Percentiles rank a stretch among this genome's conserved stretches.
Evolutionary conservation across 2,797 vertebrate genomes (phyloP).

Genomic region (Xenopus petersii): DNA sequence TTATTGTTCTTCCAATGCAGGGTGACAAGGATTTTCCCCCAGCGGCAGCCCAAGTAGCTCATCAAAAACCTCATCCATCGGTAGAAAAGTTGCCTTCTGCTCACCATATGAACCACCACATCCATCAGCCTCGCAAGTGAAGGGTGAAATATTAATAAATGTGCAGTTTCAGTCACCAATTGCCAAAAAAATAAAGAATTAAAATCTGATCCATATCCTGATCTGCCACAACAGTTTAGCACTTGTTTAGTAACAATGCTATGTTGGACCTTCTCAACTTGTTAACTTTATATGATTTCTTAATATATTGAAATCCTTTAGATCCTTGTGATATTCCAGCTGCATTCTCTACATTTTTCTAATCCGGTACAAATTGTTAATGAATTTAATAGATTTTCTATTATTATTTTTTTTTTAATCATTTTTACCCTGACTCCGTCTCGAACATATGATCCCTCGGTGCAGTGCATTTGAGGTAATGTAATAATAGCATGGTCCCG

Average conservation of each 20-base stretch:
- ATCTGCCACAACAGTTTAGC: no score
- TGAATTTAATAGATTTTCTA: not conserved
- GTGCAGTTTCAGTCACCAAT: not conserved
- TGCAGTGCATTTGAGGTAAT: no score
- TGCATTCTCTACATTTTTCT: not conserved
- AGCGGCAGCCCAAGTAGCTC: slow-evolving; percentile 93
- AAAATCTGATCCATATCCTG: slow-evolving; percentile 26
- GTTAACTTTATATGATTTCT: not conserved
- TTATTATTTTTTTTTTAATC: not conserved
- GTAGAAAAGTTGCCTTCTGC: slow-evolving; percentile 79
- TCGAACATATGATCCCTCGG: no score
- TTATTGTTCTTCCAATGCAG: slow-evolving; percentile 59
- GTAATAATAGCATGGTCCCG: no score
- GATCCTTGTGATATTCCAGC: not conserved
- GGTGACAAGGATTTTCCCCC: slow-evolving; percentile 98
- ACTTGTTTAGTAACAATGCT: not conserved
- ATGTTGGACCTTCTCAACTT: not conserved
- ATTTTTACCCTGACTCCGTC: not conserved
- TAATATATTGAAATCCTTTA: not conserved
- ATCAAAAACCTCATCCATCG: slow-evolving; percentile 92
- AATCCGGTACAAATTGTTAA: not conserved
- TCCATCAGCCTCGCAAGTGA: slow-evolving; percentile 98
- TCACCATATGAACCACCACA: slow-evolving; percentile 85
- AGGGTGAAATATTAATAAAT: slow-evolving; percentile 7
- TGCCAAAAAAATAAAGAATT: slow-evolving; percentile 35